Evolutionary conservation across 2,888 invertebrate species (phyloP), one percentile per base, ranked within the genome.

Genomic region (Invenusta paracnida): DNA sequence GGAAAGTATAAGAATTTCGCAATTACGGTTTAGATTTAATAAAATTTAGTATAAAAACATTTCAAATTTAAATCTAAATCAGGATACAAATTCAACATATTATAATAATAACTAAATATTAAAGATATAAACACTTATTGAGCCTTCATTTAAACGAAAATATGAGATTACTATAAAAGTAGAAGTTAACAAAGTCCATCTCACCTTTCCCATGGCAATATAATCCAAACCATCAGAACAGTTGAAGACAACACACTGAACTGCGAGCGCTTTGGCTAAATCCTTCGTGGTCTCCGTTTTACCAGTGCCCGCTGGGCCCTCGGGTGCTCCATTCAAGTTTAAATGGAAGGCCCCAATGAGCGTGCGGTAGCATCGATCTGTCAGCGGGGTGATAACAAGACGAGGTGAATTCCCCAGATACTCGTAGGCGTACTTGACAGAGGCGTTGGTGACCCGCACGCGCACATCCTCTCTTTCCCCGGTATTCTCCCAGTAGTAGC

Each of bases 201-300:
- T n/a, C n/a, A n/a, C n/a, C n/a, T 97, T 97, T 83, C 97, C 96
- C 89, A 97, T 93, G 0, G 96, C 96, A 87, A 96, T 93, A 89
- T 97, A 97, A 91, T 97, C 97, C 87, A 97, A 92, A 17, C 96
- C 96, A 91, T 97, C 96, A 0, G 97, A 97, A 90, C 97, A 97
- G 92, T 97, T 97, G 91, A 97, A 97, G 0, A 97, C 96, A 0
- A 97, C 96, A 91, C 97, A 97, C 91, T 96, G 96, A 0, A 96
- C 95, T 0, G 96, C 97, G 83, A 97, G 90, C 0, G 96, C 96
- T 92, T 96, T 96, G 1, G 96, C 96, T 88, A 97, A 92, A 92
- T 97, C 96, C 92, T 97, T 97, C 0, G 95, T 95, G 25, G 96
- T 95, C 92, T 96, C 96, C 0, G 96, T 96, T 92, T 96, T 96